Conservation (phyloP, 37 sponge, comb jelly and placozoan species). For the Aplysina aerophoba region DNA sequence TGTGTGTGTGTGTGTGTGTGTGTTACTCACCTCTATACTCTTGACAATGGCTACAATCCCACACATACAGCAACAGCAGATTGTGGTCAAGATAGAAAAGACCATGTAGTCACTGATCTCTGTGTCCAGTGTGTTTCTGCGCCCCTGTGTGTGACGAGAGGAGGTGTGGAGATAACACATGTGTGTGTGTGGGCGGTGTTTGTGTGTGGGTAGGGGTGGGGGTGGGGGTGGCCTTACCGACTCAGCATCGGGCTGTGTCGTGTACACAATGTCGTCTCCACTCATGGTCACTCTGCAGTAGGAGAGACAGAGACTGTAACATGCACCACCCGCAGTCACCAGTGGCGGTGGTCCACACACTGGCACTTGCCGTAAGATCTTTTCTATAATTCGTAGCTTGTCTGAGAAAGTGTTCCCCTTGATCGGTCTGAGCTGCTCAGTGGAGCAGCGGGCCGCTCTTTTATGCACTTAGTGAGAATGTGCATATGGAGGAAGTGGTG, state of each 20-base stretch:
- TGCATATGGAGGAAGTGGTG: too few relatives aligned
- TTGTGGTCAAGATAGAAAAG: conserved; percentile 42
- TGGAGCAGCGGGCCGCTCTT: too few relatives aligned
- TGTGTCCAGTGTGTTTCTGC: not conserved
- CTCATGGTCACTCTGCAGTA: not conserved
- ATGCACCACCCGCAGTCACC: not conserved
- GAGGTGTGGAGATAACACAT: not conserved
- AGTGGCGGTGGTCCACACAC: not conserved
- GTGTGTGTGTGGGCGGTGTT: conserved; percentile 20
- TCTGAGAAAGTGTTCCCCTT: conserved; percentile 43
- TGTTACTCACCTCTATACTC: not conserved
- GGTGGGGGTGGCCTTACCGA: conserved; percentile 8
- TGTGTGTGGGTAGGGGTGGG: conserved; percentile 26
- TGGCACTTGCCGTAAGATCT: too few relatives aligned
- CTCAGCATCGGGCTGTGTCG: not conserved
- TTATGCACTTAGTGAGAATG: too few relatives aligned
- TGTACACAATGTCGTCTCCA: not conserved
- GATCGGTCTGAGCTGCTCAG: too few relatives aligned
- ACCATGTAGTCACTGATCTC: conserved; percentile 53
- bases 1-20: conserved; percentile 39
- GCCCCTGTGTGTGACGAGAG: not conserved
- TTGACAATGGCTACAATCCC: conserved; percentile 59
- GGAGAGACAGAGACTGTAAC: not conserved
- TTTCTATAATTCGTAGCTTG: conserved; percentile 16
- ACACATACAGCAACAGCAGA: conserved; percentile 47